Evolutionary conservation across 53 echinoderm and acorn worm species (phyloP), one percentile per base, ranked within the genome.

Genomic region (Glandiceps talaboti): DNA sequence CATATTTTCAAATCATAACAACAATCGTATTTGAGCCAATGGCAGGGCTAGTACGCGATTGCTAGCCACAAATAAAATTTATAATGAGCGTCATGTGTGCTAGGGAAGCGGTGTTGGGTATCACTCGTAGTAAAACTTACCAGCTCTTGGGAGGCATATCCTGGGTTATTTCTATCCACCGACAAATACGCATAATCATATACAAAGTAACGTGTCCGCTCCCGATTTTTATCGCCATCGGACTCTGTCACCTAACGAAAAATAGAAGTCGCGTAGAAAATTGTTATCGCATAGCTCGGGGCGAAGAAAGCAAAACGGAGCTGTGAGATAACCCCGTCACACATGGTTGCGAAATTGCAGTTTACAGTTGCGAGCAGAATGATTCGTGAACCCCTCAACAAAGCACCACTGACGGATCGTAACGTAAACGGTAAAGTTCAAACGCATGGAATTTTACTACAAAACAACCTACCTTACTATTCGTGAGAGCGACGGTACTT

Each of bases 181-280:
- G 94, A 94, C 79, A 90, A 80, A 75, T 92, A 94, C 73, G 90
- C 90, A 81, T 92, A 86, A 86, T 94, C 94, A 94, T 90, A 94
- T 29, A 88, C 84, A 88, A 92, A 94, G 79, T 90, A 82, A 80
- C 92, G 89, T 33, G 92, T 86, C 78, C 94, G 85, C 32, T 94
- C 92, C 29, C 92, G 82, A 73, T 90, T 84, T 26, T 87, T 81
- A 76, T 92, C 90, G 77, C 91, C 87, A 29, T 84, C 92, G 0
- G 87, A 73, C 31, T 86, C 86, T 29, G 83, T 86, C 82, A 94
- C 84, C 94, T 94, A 77, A 14, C 32, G 12, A 75, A 73, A 45
- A 45, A 45, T 45, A 45, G 6, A 45, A 45, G 20, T 20, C 6
- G 6, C 6, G 6, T 45, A 12, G 64, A 45, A 20, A 45, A 45